These are phyloP conservation scores for Molothrus aeneus DNA, from an alignment of 2,797 vertebrate species.

Conservation along the genomic window DNA sequence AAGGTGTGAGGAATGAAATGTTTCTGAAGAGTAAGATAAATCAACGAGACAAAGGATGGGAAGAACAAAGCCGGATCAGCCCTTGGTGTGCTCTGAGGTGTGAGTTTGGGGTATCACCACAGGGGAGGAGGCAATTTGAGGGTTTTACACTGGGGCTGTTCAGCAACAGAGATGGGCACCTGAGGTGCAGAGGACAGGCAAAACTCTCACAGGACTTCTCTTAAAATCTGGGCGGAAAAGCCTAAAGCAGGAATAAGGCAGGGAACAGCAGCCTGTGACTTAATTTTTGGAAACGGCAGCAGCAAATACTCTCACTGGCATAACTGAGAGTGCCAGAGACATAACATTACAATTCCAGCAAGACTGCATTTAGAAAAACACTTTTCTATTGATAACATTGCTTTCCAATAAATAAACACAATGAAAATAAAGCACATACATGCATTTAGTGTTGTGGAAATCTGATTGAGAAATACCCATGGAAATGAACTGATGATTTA, in stretches of 20 bases:
- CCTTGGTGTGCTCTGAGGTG: not conserved
- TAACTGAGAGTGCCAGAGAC: not conserved
- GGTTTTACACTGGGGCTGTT: not conserved
- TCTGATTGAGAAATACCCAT: not conserved
- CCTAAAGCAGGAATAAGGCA: not conserved
- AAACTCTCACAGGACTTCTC: not conserved
- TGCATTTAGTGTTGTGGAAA: not conserved
- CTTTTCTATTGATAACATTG: not conserved
- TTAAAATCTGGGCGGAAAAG: not conserved
- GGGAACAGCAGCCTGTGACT: not conserved
- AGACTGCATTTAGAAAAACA: not conserved
- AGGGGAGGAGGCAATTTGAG: not conserved
- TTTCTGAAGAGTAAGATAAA: not conserved
- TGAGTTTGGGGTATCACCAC: not conserved
- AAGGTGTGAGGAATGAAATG: not conserved
- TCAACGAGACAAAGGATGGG: not conserved
- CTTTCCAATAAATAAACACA: not conserved
- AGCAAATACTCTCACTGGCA: not conserved
- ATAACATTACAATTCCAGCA: not conserved
- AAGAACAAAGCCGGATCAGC: not conserved
- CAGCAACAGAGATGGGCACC: not conserved
- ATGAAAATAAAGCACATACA: not conserved
- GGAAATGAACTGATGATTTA: constrained; percentile 18
- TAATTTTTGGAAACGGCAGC: not conserved
- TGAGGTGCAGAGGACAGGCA: not conserved